Evolutionary conservation across 2,113 vertebrate genomes (phyloP), one percentile per base, ranked within the genome.

Genomic region (Oplegnathus fasciatus): DNA sequence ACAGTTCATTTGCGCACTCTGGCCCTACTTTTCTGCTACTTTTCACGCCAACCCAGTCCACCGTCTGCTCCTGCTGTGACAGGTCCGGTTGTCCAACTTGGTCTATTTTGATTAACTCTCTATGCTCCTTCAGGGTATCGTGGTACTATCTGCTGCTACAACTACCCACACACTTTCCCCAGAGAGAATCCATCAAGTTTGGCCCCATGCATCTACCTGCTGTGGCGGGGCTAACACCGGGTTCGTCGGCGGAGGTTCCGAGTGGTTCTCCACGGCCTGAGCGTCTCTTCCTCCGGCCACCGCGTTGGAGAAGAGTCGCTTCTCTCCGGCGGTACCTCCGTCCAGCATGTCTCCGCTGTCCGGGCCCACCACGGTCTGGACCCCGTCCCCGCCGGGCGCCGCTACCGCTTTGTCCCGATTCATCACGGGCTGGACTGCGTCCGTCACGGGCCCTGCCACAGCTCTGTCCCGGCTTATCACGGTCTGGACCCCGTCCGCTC

Each of bases 401-500:
- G 71, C 89, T 40, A 82, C 89, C 70, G 86, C 89, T 94, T 95
- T 94, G 90, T 97, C 97, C 92, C 95, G 95, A 86, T 96, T 97
- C 97, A 96, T 96, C 86, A 73, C 94, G 92, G 93, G 70, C 48
- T 93, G 94, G 15, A 89, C 84, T 61, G 84, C 74, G 77, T 92
- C 91, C 46, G 40, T 64, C 60, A 73, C 80, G 15, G 88, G 80
- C 61, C 88, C 94, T 86, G 72, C 89, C 24, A 70, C 91, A 68
- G 85, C 88, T 95, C 96, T 95, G 86, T 96, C 96, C 93, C 95
- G 95, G 89, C 94, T 96, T 90, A 96, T 96, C 88, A 72, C 95
- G 93, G 93, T 82, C 85, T 94, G 94, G 57, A 91, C 78, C 82
- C 92, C 90, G 72, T 93, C 92, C 34, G 68, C 30, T 34, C 84